Conservation (phyloP, 2,113 vertebrate genomes). For the human (Homo sapiens) region DNA sequence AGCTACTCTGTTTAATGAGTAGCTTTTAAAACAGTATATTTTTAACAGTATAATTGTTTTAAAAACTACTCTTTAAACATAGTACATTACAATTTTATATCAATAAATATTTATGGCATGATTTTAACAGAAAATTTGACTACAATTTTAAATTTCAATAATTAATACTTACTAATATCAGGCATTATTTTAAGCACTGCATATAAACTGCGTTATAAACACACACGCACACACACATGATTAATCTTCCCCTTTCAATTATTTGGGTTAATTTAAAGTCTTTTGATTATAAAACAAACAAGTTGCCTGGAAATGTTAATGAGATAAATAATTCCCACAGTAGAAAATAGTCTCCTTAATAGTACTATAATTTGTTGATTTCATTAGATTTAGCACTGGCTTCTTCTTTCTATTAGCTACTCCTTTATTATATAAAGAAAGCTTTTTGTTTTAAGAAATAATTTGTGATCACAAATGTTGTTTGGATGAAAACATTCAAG, state of each 20-base stretch:
- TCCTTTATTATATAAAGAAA: not conserved
- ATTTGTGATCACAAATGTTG: not conserved
- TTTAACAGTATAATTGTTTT: not conserved
- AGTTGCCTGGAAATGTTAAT: not conserved
- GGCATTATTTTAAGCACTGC: not conserved
- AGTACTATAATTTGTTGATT: not conserved
- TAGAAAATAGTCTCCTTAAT: not conserved
- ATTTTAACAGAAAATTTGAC: not conserved
- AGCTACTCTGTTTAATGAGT: too few relatives aligned
- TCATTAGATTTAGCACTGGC: not conserved
- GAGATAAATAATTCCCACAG: not conserved
- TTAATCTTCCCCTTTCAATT: not conserved
- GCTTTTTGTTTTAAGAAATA: not conserved
- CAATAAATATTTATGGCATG: not conserved
- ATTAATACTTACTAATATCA: not conserved
- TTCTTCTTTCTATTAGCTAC: not conserved
- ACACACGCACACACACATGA: not conserved
- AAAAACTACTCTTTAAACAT: not conserved
- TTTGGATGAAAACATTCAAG: not conserved
- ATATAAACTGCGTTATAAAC: not conserved
- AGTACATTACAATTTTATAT: not conserved
- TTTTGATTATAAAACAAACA: not conserved
- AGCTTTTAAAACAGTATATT: too few relatives aligned
- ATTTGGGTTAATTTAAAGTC: not conserved
- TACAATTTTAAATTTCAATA: not conserved